phyloP scores from a whole-genome alignment of 2,113 vertebrate species.

The Rhizomys pruinosus region DNA sequence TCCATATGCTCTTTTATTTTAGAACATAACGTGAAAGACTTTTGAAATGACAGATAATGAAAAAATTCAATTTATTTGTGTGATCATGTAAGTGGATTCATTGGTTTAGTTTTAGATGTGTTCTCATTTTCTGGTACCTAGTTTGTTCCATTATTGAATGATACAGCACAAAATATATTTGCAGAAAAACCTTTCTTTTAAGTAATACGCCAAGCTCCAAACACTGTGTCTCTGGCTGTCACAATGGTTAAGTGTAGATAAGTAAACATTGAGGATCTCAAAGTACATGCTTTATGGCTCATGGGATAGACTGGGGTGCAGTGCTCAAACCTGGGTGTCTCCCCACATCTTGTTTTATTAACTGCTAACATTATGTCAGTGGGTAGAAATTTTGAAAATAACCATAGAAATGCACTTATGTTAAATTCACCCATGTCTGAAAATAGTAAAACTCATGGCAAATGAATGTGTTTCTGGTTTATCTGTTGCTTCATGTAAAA shows the following conservation, averaged over 20 bases:
- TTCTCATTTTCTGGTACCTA: not conserved
- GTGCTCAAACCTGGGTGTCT: not conserved
- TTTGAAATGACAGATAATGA: conserved; percentile 61
- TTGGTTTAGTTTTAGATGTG: conserved; percentile 24
- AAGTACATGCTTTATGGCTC: not conserved
- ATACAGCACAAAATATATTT: conserved; percentile 42
- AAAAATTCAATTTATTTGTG: conserved; percentile 55
- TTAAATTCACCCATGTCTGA: conserved; percentile 48
- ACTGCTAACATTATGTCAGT: not conserved
- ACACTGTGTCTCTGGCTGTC: not conserved
- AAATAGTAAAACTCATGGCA: conserved; percentile 50
- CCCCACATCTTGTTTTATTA: not conserved
- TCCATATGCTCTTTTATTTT: conserved; percentile 92
- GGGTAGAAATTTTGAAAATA: conserved; percentile 45
- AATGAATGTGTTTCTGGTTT: conserved; percentile 35
- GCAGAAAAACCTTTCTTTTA: conserved; percentile 23
- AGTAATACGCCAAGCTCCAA: not conserved
- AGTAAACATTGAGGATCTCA: not conserved
- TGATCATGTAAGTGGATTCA: conserved; percentile 76
- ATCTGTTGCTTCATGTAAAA: conserved; percentile 15
- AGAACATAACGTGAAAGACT: conserved; percentile 88
- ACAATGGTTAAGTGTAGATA: not conserved
- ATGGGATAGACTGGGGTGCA: not conserved
- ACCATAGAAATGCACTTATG: conserved; percentile 42
- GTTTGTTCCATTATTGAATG: not conserved